Conservation (phyloP, 2,888 invertebrate genomes). For the Drosophila anomelani region DNA sequence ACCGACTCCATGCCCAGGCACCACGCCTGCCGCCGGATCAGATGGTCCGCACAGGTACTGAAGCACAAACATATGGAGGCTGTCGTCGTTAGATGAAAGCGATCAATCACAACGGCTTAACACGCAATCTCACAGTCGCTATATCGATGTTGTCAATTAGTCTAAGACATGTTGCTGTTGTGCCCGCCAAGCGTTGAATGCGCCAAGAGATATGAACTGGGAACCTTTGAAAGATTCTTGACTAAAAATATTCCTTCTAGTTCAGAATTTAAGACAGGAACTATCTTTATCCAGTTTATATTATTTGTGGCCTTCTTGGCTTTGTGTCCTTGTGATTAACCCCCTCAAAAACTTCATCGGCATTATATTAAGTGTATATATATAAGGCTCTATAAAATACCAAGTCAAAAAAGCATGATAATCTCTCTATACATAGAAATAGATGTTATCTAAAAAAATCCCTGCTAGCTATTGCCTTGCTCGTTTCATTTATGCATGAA, state of each 20-base stretch:
- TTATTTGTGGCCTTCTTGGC: background rate
- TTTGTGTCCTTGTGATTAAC: slow-evolving; percentile 41
- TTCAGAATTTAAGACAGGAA: background rate
- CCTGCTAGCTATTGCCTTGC: slow-evolving; percentile 32
- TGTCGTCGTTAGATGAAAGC: slow-evolving; percentile 21
- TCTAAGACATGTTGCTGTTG: slow-evolving; percentile 63
- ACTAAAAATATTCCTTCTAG: background rate
- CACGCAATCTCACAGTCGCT: slow-evolving; percentile 31
- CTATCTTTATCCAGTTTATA: background rate
- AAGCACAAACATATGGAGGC: slow-evolving; percentile 9
- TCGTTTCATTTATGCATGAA: slow-evolving; percentile 31
- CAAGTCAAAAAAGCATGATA: slow-evolving; percentile 51
- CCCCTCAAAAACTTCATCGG: slow-evolving; percentile 16
- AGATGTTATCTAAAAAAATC: slow-evolving; percentile 14
- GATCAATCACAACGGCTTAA: slow-evolving; percentile 13
- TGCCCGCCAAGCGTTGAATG: slow-evolving; percentile 29
- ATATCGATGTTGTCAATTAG: slow-evolving; percentile 73
- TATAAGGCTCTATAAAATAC: slow-evolving; percentile 21
- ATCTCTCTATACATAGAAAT: slow-evolving; percentile 9
- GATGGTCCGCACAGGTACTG: slow-evolving; percentile 54
- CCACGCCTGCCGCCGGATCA: slow-evolving; percentile 74
- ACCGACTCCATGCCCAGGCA: slow-evolving; percentile 83
- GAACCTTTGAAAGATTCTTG: background rate
- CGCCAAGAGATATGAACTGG: background rate
- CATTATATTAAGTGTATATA: slow-evolving; percentile 14